phyloP scores from a whole-genome alignment of 1,140 invertebrate genomes.

The Pseudomyrmex flavicornis region DNA sequence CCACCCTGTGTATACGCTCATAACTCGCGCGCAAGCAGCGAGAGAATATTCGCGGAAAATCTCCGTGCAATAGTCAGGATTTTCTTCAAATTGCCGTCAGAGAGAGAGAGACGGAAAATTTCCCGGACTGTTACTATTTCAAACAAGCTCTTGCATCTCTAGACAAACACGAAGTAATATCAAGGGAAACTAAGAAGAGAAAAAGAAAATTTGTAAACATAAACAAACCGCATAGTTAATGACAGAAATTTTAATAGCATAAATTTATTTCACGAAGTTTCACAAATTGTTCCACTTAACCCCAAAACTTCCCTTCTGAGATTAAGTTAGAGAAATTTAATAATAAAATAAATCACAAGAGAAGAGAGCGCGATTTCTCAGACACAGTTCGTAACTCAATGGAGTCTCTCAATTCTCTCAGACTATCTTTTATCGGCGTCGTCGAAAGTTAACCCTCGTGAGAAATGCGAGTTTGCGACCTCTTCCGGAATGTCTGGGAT shows the following conservation, averaged over 20 bases:
- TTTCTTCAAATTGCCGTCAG: constrained; percentile 49
- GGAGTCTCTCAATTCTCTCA: neutral
- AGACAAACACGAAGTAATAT: constrained; percentile 10
- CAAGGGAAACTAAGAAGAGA: neutral
- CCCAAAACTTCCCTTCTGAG: neutral
- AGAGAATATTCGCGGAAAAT: constrained; percentile 46
- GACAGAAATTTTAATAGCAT: neutral
- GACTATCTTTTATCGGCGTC: neutral
- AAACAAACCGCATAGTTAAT: neutral
- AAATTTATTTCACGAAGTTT: neutral
- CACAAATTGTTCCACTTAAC: no score
- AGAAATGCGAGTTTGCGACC: constrained; percentile 5
- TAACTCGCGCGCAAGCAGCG: constrained; percentile 8
- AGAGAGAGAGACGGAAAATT: constrained; percentile 22
- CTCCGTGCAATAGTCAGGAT: constrained; percentile 36
- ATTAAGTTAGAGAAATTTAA: no score
- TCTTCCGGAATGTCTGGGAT: constrained; percentile 22
- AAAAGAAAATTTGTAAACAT: constrained; percentile 4
- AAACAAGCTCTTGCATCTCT: constrained; percentile 17
- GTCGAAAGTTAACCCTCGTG: neutral
- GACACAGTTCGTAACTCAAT: no score
- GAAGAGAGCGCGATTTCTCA: neutral
- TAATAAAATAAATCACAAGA: neutral
- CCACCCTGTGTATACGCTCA: neutral
- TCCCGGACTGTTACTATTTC: constrained; percentile 3